A percentile compares a stretch with the other conserved stretches of the same genome.
phyloP scores from a whole-genome alignment of 2,888 invertebrate genomes.

The Cerceris ruficornis region DNA sequence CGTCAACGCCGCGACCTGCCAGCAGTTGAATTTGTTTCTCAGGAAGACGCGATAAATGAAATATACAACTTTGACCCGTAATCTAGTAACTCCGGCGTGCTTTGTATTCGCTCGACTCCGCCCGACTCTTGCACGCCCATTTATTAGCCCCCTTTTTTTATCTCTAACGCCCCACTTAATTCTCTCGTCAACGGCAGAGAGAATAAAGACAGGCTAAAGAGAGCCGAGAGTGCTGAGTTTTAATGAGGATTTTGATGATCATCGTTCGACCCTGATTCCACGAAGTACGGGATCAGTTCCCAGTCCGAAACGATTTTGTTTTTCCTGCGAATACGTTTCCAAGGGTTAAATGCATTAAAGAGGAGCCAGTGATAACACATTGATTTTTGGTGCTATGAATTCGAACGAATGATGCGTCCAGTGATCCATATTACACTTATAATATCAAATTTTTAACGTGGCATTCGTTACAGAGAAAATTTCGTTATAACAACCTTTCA shows the following conservation, averaged over 20 bases:
- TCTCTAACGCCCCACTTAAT: conserved; percentile 48
- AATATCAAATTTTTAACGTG: background rate
- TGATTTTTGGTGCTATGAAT: background rate
- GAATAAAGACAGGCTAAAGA: conserved; percentile 27
- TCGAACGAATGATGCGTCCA: background rate
- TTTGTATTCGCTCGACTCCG: conserved; percentile 30
- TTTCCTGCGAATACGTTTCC: background rate
- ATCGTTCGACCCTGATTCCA: background rate
- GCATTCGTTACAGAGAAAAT: background rate
- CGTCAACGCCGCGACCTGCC: conserved; percentile 21
- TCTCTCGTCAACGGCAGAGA: conserved; percentile 43
- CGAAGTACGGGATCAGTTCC: background rate
- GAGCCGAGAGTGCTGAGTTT: conserved; percentile 2
- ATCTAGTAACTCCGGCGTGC: conserved; percentile 34
- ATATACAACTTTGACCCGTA: conserved; percentile 28
- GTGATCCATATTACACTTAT: background rate
- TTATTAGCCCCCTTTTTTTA: conserved; percentile 46
- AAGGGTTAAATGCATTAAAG: background rate
- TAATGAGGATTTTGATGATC: conserved; percentile 9
- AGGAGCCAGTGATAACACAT: background rate
- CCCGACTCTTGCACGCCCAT: conserved; percentile 25
- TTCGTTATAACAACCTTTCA: background rate
- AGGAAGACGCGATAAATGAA: conserved; percentile 19
- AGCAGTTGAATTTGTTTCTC: conserved; percentile 34
- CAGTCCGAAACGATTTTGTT: background rate